Base-by-base conservation (phyloP, 2,113 vertebrate species). In the Murina feae region DNA sequence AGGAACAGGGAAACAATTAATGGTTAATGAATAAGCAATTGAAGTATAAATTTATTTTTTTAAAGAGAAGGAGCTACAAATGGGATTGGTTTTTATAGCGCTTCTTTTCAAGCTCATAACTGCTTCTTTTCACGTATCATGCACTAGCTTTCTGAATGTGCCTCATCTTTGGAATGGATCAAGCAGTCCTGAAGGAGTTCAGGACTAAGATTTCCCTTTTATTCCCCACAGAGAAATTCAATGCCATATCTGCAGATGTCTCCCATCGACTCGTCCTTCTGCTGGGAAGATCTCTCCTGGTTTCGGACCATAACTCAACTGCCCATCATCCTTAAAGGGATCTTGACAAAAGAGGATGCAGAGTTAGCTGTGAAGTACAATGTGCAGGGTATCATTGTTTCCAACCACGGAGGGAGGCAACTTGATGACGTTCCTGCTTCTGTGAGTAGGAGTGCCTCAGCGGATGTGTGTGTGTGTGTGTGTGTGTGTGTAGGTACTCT, bases 311-410 rank as follows among this genome's bases (percentile, higher is more conserved):
- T 99, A 93, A 99, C 99, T n/a, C 96, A 58, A 16, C 97, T 99
- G 94, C 99, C 99, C 55, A 98, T 99, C 92, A 99, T 99, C 96
- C 98, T 99, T 97, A 99, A 99, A 98, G 99, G 99, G 51, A 99
- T 99, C 98, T 96, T 99, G 97, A 99, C 99, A 0, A 99, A 98
- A 97, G 99, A 99, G 98, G 99, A 99, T 21, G 99, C 99, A 2
- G 99, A 99, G 96, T 97, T 99, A 97, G 99, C 99, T 0, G 97
- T 99, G 97, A 98, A 98, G 78, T 98, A 99, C 0, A 98, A 99
- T 0, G 98, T 99, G 42, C 98, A 99, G 37, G 99, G 99, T 88
- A 99, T 99, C 98, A 98, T 99, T 2, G 99, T 99, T 91, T 99
- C 99, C 90, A 99, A 99, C 95, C 99, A 99, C 0, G 99, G 99